Conservation (phyloP, 2,888 invertebrate species). For the Nymphalis polychloros region DNA sequence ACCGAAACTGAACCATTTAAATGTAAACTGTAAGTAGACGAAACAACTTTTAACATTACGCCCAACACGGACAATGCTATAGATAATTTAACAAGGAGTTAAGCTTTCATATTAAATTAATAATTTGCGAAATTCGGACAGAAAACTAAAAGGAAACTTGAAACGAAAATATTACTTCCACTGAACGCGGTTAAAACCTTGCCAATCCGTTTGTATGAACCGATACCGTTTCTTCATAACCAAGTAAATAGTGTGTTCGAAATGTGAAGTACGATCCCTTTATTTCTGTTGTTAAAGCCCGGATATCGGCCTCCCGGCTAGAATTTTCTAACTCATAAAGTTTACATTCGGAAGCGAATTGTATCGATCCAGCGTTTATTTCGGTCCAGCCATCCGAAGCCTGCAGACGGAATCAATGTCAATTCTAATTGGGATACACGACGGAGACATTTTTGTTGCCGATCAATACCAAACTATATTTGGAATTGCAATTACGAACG, state of each 20-base stretch:
- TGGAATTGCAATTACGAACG: constrained; percentile 20
- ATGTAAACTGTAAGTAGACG: constrained; percentile 15
- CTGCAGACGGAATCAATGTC: constrained; percentile 73
- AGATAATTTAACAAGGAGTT: constrained; percentile 7
- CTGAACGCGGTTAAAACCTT: constrained; percentile 10
- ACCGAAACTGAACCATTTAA: neutral
- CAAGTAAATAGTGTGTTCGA: constrained; percentile 20
- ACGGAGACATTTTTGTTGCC: constrained; percentile 61
- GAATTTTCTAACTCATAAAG: constrained; percentile 35
- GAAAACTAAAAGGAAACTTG: constrained; percentile 9
- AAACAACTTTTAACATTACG: constrained; percentile 9
- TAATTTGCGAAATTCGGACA: neutral
- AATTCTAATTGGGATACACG: constrained; percentile 66
- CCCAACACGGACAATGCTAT: constrained; percentile 5
- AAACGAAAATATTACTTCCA: neutral
- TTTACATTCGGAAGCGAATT: constrained; percentile 34
- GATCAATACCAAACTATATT: constrained; percentile 50
- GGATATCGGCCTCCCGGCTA: constrained; percentile 9
- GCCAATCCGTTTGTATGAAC: constrained; percentile 17
- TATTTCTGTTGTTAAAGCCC: constrained; percentile 20
- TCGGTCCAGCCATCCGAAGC: constrained; percentile 50
- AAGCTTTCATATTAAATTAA: constrained; percentile 6
- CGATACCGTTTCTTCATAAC: constrained; percentile 26
- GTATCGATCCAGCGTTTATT: constrained; percentile 57
- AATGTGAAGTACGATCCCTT: constrained; percentile 22